Evolutionary conservation across 2,888 invertebrate genomes (phyloP), one percentile per base, ranked within the genome.

Genomic region (Leistus spinibarbis): DNA sequence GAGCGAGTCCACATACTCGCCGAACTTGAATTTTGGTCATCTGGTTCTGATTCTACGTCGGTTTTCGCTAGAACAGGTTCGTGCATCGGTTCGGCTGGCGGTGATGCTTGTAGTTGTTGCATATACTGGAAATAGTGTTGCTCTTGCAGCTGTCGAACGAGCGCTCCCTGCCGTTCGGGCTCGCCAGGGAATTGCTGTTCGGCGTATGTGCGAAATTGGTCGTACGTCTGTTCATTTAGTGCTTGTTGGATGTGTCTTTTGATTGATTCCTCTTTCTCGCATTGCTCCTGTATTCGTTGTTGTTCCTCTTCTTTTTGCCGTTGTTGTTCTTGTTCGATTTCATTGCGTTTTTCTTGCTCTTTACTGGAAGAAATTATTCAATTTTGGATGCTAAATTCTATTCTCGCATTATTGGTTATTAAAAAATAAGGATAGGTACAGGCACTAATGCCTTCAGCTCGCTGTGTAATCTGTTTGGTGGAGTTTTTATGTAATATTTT

Each of bases 41-140:
- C 77, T 76, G 74, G 72, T 17, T 74, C 83, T 84, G 3, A 81
- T 64, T 85, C 85, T 72, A 85, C 84, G 27, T 83, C 83, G 53
- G 81, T 80, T 9, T 78, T 78, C 40, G 40, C 40, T 2, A 69
- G 76, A 10, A 78, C 76, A 13, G 79, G 77, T 66, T 77, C 79
- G 10, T 78, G 76, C 22, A 79, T 75, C 62, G 78, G 75, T 72
- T 79, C 78, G 27, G 79, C 79, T 69, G 78, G 75, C 78, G 81
- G 79, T 78, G 82, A 80, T 86, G 89, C 82, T 88, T 90, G 84
- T 54, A 98, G 87, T 85, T 99, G 99, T 81, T 98, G 96, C 91
- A 99, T 97, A 85, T 99, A 99, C 83, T 99, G 98, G 83, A 98
- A 96, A 84, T 98, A 99, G 86, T 99, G 99, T 82, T 99, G 98